Percentiles rank a stretch among this genome's conserved stretches.
These are phyloP conservation scores for Timema podura DNA, from an alignment of 2,888 invertebrate species.

Conservation along the genomic window DNA sequence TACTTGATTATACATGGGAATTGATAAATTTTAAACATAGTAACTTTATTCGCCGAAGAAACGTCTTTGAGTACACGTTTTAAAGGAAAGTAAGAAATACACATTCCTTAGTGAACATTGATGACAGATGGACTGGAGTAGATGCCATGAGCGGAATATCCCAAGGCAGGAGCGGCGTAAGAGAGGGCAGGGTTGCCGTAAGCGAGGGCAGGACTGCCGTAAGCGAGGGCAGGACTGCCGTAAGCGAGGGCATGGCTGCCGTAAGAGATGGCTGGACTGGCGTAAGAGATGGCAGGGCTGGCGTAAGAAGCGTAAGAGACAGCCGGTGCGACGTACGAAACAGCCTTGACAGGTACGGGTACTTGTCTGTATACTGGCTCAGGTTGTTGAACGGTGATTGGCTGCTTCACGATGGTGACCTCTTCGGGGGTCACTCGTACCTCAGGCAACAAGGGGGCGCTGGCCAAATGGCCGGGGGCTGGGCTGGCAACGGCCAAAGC, in stretches of 20 bases:
- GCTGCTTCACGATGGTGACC: slow-evolving; percentile 41
- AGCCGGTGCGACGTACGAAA: slow-evolving; percentile 36
- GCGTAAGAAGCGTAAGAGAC: slow-evolving; percentile 28
- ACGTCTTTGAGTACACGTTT: no score
- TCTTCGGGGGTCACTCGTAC: slow-evolving; percentile 40
- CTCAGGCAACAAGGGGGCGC: slow-evolving; percentile 39
- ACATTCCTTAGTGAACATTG: no score
- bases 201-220: slow-evolving; percentile 13
- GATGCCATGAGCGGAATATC: no score
- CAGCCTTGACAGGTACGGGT: slow-evolving; percentile 34
- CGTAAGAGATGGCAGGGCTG: slow-evolving; percentile 26
- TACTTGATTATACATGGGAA: no score
- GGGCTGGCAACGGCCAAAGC: slow-evolving; percentile 22
- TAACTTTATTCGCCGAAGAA: no score
- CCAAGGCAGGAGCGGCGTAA: slow-evolving; percentile 28
- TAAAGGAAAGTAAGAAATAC: no score
- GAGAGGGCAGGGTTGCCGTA: slow-evolving; percentile 19
- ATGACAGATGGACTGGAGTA: no score
- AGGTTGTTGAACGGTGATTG: slow-evolving; percentile 39
- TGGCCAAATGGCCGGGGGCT: slow-evolving; percentile 35
- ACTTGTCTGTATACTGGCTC: slow-evolving; percentile 37
- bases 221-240: background rate
- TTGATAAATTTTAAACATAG: no score
- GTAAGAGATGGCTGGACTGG: slow-evolving; percentile 18
- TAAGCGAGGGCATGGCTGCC: slow-evolving; percentile 13